These are phyloP conservation scores for Epinephelus coioides DNA, from an alignment of 2,797 vertebrate species.

Conservation along the genomic window DNA sequence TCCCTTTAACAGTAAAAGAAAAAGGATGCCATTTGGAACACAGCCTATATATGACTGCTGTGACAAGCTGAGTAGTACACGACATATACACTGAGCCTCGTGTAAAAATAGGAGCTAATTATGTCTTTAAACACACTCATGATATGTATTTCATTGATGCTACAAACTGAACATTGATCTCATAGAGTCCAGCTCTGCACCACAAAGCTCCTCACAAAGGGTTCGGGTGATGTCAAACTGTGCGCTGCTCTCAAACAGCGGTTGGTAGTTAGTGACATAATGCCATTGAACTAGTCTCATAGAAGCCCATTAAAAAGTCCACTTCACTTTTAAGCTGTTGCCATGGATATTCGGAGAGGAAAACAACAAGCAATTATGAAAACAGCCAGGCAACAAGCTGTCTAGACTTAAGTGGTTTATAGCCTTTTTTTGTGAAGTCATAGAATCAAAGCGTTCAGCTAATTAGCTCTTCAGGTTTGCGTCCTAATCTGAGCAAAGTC, in stretches of 20 bases:
- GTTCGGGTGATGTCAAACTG: background rate
- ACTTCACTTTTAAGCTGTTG: slow-evolving; percentile 30
- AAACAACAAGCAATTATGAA: slow-evolving; percentile 33
- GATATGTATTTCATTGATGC: background rate
- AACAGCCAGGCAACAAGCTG: slow-evolving; percentile 11
- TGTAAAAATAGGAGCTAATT: background rate
- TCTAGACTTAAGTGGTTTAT: background rate
- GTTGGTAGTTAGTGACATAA: slow-evolving; percentile 1
- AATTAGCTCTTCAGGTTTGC: background rate
- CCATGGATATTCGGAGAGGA: slow-evolving; percentile 13
- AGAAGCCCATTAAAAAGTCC: slow-evolving; percentile 14
- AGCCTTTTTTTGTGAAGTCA: background rate
- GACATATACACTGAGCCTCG: background rate
- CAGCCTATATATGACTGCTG: too few relatives aligned
- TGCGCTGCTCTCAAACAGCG: background rate
- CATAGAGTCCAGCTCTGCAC: background rate
- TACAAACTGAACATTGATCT: background rate
- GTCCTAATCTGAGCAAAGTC: background rate
- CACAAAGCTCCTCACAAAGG: background rate
- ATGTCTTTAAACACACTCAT: background rate
- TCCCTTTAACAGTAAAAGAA: too few relatives aligned
- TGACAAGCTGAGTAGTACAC: too few relatives aligned
- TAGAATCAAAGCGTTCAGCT: background rate
- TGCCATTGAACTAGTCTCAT: background rate
- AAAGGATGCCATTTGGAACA: too few relatives aligned